Conservation (phyloP, 1,140 invertebrate genomes). For the Drosophila aff. region DNA sequence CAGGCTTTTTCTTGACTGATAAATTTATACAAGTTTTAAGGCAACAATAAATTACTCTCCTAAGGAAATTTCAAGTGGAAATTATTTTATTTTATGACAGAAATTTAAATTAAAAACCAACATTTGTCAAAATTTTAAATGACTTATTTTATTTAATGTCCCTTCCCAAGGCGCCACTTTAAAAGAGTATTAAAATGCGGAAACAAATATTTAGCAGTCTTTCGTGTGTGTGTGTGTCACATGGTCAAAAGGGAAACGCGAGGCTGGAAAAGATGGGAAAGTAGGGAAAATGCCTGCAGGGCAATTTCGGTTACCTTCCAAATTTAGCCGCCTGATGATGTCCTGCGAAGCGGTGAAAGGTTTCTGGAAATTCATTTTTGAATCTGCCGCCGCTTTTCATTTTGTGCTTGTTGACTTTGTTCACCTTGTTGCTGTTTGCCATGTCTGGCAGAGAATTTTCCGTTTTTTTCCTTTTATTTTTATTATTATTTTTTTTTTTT, state of each 20-base stretch:
- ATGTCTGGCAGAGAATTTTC: slow-evolving; percentile 13
- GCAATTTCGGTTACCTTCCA: slow-evolving; percentile 3
- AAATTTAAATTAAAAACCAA: not conserved
- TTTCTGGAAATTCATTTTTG: slow-evolving; percentile 50
- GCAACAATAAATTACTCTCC: not conserved
- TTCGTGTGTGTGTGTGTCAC: slow-evolving; percentile 2
- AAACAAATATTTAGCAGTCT: slow-evolving; percentile 35
- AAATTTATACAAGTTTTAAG: not conserved
- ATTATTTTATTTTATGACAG: not conserved
- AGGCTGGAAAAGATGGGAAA: not conserved
- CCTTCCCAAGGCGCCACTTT: not conserved
- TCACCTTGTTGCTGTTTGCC: slow-evolving; percentile 26
- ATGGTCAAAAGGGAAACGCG: slow-evolving; percentile 2
- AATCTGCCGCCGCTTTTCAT: slow-evolving; percentile 4
- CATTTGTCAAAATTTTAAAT: not conserved
- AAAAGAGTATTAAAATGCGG: slow-evolving; percentile 25
- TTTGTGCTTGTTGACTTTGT: slow-evolving; percentile 28
- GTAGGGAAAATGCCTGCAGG: slow-evolving; percentile 24
- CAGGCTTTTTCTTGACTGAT: no score
- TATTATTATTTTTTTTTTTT: not conserved
- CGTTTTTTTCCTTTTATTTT: not conserved
- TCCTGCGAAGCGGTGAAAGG: slow-evolving; percentile 27
- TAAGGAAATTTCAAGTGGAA: not conserved
- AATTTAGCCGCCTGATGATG: slow-evolving; percentile 19
- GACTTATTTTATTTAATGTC: not conserved